These are phyloP conservation scores for chimpanzee (Pan troglodytes) DNA, from an alignment of 2,113 vertebrate genomes.

Conservation along the genomic window NHGRI_mPanTro3-v2.1_pri NC_072417.2:56240501-56241000, in stretches of 20 bases:
- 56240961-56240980: not conserved
- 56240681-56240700: not conserved
- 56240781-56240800: not conserved
- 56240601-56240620: not conserved
- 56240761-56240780: not conserved
- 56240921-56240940: not conserved
- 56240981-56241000: not conserved
- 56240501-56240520: not conserved
- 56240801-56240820: not conserved
- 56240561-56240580: not conserved
- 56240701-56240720: not conserved
- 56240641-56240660: not conserved
- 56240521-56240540: not conserved
- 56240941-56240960: not conserved
- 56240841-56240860: not conserved
- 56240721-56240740: not conserved
- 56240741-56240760: not conserved
- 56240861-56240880: too few species aligned
- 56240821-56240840: not conserved
- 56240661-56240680: not conserved
- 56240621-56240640: not conserved
- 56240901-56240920: not conserved
- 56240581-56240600: not conserved
- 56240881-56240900: not conserved
- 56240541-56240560: not conserved